Evolutionary conservation across 2,113 vertebrate genomes (phyloP).

Genomic region (Tragelaphus buxtoni): DNA sequence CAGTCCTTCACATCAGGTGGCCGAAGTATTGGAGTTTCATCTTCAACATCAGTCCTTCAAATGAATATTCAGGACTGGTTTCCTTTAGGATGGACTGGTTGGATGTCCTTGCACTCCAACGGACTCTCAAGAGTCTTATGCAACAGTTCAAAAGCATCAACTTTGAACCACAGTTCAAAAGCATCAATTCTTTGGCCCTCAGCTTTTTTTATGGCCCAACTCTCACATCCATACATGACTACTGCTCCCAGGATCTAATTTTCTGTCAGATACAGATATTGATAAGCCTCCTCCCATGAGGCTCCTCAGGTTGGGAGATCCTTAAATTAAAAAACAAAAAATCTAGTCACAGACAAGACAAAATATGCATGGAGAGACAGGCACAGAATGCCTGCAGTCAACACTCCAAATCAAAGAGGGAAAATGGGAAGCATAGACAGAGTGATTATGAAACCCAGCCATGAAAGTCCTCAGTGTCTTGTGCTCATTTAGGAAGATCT

Average conservation of each 20-base stretch:
- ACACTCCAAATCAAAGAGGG: rapidly evolving
- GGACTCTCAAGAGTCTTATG: neutral
- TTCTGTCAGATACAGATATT: neutral
- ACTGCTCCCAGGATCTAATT: neutral
- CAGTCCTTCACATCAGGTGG: neutral
- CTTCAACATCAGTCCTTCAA: neutral
- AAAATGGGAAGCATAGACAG: rapidly evolving
- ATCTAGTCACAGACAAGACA: neutral
- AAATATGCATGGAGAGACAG: rapidly evolving
- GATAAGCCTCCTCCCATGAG: rapidly evolving
- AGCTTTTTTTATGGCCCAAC: neutral
- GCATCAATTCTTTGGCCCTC: neutral
- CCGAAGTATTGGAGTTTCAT: neutral
- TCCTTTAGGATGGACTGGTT: neutral
- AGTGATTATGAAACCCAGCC: neutral
- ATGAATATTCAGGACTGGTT: neutral
- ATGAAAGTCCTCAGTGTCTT: rapidly evolving
- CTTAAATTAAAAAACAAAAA: neutral
- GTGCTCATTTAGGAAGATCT: rapidly evolving
- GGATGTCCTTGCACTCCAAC: neutral
- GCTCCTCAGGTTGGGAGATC: neutral
- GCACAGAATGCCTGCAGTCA: too few relatives aligned
- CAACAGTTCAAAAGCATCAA: neutral
- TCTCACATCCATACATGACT: neutral
- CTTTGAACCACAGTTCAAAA: neutral